Base-by-base conservation (phyloP, 1,140 invertebrate genomes). In the Sycophaga agraensis region DNA sequence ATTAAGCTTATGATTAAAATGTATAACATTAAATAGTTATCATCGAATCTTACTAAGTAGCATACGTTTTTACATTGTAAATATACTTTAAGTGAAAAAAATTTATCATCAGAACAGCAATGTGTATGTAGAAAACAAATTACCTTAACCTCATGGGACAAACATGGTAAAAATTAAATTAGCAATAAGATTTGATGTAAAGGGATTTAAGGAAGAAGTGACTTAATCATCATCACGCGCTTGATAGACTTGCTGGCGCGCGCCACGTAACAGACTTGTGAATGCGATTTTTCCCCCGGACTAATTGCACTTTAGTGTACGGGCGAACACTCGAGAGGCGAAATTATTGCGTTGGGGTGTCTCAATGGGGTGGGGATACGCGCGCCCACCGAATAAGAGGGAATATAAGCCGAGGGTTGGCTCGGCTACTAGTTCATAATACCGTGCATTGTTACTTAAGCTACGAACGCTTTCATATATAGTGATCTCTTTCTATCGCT, bases 401-500 rank as follows among this genome's bases (percentile, higher is more conserved):
- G 45, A 17, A 43, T n/a, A n/a, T 59, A 49, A 31, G 56, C 55
- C 53, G 54, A 55, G 63, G 35, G 39, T 39, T 39, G n/a, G 24
- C 59, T 56, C 35, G 17, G 37, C 43, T 65, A 65, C 64, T 69
- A 73, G 65, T 68, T 71, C 68, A 71, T 77, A 77, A 76, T 75
- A 69, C 64, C 59, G 66, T 73, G 71, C 68, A 75, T 74, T 70
- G 71, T 73, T 70, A 64, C 66, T 67, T 62, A 69, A 73, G 65
- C 68, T 70, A 67, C 70, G 68, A 71, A 70, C 65, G 68, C 69
- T 42, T 46, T 19, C 21, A 31, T 46, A 22, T 21, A 26, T 35
- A 34, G 16, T 31, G n/a, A n/a, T 35, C 16, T 19, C 37, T 5
- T 14, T 39, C 17, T 37, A 16, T 14, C 34, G 31, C 14, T 39